Percentiles rank a stretch among this genome's conserved stretches.
Conservation (phyloP, 2,888 invertebrate species). For the Thumatha senex region DNA sequence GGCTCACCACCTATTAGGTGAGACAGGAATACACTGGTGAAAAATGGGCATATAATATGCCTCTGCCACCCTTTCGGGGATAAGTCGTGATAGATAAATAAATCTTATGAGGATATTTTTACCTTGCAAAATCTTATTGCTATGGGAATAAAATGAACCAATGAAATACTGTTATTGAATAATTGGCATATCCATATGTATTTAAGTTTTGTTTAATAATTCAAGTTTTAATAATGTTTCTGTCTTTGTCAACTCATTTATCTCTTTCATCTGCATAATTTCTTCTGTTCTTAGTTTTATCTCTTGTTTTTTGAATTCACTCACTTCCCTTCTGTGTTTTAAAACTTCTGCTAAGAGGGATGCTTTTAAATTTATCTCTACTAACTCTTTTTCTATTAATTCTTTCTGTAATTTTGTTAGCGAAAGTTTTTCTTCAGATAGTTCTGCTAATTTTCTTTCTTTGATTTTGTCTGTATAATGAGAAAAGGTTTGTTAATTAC, state of each 20-base stretch:
- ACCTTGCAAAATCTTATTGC: no score
- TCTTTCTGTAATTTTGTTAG: conserved; percentile 4
- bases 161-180: no score
- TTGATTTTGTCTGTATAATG: neutral
- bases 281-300: conserved; percentile 4
- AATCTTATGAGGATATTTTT: no score
- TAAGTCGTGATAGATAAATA: no score
- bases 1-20: no score
- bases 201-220: neutral
- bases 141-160: no score
- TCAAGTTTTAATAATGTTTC: conserved; percentile 1
- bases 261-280: neutral
- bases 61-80: no score
- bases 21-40: no score
- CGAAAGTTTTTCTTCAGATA: conserved; percentile 5
- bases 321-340: neutral
- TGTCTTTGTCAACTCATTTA: conserved; percentile 1
- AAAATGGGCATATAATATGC: no score
- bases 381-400: conserved; percentile 4
- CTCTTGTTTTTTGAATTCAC: conserved; percentile 4
- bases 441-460: neutral
- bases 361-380: neutral
- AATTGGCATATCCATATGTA: no score
- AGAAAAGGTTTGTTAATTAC: neutral
- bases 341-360: neutral